Percentiles rank a stretch among this genome's conserved stretches.
Conservation (phyloP, 2,888 invertebrate species). For the Fragum fragum region DNA sequence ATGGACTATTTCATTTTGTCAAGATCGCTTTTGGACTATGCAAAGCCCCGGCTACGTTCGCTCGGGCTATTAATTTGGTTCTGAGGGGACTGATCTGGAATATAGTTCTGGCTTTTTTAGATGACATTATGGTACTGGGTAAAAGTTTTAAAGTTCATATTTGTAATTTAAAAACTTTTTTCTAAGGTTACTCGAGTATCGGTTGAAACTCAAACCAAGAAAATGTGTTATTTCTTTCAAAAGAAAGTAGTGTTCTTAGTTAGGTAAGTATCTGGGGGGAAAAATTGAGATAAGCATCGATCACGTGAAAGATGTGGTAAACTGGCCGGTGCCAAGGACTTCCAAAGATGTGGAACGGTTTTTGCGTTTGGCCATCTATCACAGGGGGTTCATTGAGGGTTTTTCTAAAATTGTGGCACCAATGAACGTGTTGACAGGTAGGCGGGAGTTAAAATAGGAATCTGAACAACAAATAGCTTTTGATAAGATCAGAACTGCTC, state of each 20-base stretch:
- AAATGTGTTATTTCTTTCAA: constrained; percentile 59
- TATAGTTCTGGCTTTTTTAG: constrained; percentile 59
- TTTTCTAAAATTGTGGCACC: no score
- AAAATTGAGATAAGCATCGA: constrained; percentile 27
- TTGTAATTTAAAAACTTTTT: constrained; percentile 43
- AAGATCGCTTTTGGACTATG: constrained; percentile 42
- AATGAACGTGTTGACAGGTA: no score
- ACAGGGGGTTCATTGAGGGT: neutral
- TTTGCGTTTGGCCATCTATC: neutral
- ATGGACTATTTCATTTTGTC: constrained; percentile 59
- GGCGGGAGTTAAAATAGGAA: no score
- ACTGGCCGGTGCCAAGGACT: neutral
- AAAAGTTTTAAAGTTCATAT: constrained; percentile 31
- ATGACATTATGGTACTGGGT: constrained; percentile 68
- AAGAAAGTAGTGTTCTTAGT: constrained; percentile 61
- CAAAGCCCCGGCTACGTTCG: constrained; percentile 63
- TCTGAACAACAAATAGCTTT: no score
- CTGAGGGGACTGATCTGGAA: constrained; percentile 57
- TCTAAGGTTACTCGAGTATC: constrained; percentile 35
- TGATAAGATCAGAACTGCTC: neutral
- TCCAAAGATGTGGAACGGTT: neutral
- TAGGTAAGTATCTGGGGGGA: constrained; percentile 26
- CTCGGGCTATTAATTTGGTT: constrained; percentile 48
- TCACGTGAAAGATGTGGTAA: neutral
- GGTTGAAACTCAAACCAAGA: constrained; percentile 54